phyloP scores from a whole-genome alignment of 2,888 invertebrate species.

The Didymodactylos carnosus region DNA sequence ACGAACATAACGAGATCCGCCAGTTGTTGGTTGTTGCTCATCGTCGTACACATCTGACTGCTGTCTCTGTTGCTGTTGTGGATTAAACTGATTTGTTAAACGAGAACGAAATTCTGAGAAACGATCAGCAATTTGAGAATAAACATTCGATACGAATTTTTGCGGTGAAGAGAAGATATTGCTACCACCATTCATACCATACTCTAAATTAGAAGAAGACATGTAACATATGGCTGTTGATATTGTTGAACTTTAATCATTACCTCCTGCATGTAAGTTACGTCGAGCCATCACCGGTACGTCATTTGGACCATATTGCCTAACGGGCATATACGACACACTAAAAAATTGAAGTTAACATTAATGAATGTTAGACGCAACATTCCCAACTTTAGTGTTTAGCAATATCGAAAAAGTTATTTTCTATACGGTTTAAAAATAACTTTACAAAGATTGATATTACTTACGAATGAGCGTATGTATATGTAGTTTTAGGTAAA shows the following conservation, averaged over 20 bases:
- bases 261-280: not conserved
- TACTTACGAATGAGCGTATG: not conserved
- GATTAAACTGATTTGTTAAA: not conserved
- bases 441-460: not conserved
- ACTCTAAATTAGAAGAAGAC: too few species aligned
- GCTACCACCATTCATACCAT: too few species aligned
- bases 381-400: too few species aligned
- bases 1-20: not conserved
- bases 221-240: too few species aligned
- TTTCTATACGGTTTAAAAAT: not conserved
- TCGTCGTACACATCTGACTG: too few species aligned
- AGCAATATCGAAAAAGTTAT: too few species aligned
- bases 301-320: not conserved
- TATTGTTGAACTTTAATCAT: not conserved
- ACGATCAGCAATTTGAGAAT: not conserved
- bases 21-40: not conserved
- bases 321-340: not conserved
- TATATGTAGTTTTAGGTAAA: not conserved
- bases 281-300: not conserved
- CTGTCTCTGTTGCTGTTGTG: too few species aligned
- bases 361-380: not conserved
- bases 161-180: not conserved
- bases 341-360: too few species aligned
- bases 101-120: not conserved
- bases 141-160: not conserved